Percentiles rank a stretch among this genome's conserved stretches.
Conservation (phyloP, 2,888 invertebrate species). For the Phorcus lineatus region DNA sequence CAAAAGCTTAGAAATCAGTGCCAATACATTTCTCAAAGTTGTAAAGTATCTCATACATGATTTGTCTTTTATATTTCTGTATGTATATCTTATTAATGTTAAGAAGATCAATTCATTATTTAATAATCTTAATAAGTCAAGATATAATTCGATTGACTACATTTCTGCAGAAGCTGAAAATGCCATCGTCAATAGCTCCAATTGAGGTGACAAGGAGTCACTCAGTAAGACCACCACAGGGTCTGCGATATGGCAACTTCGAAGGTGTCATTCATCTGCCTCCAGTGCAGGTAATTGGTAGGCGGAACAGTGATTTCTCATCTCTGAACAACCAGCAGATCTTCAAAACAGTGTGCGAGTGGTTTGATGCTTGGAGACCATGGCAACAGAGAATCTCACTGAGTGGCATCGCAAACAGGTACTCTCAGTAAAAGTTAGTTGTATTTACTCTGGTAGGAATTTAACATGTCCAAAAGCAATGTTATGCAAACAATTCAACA, state of each 20-base stretch:
- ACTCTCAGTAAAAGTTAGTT: no score
- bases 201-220: conserved; percentile 54
- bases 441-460: no score
- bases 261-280: conserved; percentile 61
- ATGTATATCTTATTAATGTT: no score
- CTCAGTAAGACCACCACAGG: conserved; percentile 53
- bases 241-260: conserved; percentile 65
- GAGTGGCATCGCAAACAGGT: conserved; percentile 70
- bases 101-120: no score
- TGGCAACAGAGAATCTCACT: conserved; percentile 70
- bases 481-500: no score
- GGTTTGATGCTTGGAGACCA: conserved; percentile 68
- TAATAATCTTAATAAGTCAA: background rate
- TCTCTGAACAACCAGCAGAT: conserved; percentile 65
- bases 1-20: no score
- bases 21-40: no score
- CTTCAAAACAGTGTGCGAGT: conserved; percentile 64
- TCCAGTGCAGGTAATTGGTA: conserved; percentile 41
- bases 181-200: conserved; percentile 60
- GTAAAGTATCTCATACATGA: no score
- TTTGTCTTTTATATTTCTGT: no score
- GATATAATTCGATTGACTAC: background rate
- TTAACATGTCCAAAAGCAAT: no score
- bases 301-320: conserved; percentile 45
- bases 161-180: conserved; percentile 33